Evolutionary conservation across 23 tunicate species (phyloP), one percentile per base, ranked within the genome.

Genomic region (Halocynthia roretzi): DNA sequence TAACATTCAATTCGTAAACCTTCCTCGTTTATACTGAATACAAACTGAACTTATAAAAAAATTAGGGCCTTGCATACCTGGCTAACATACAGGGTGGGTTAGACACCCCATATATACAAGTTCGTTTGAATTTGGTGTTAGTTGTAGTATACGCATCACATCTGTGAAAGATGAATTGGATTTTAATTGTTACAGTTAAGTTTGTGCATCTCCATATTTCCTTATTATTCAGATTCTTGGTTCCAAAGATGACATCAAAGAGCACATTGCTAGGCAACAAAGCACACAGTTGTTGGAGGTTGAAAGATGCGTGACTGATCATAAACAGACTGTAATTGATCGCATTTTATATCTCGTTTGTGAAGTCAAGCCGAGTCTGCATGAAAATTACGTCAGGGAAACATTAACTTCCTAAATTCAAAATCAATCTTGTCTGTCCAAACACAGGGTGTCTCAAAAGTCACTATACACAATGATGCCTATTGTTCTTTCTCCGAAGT

Each of bases 311-410:
- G 75, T 87, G 15, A 51, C 50, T 18, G 55, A 22, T 6, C 76
- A 84, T 80, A 90, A 90, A 74, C 77, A 75, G 6, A 52, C 22
- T 19, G 96, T 90, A 8, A 84, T 90, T 12, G 73, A 71, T 15
- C 66, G 96, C 81, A 81, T 90, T 52, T 80, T 90, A n/a, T 85
- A 84, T 15, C 89, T 90, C 23, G 96, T 90, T 48, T 90, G 85
- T 74, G 83, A 84, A 56, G 96, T 90, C 8, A 81, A 90, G 61
- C 96, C 96, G 18, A 88, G 87, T 53, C 79, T 90, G 6, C 86
- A 90, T 63, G 61, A 86, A 12, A 90, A 90, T 76, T 90, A 83
- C 53, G 78, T 56, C 44, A 31, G 44, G 4, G 44, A 31, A 31
- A 31, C 44, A 31, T 31, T 31, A 31, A 31, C 44, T 4, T 31